Evolutionary conservation across 2,113 vertebrate genomes (phyloP).

Genomic region (Melanotaenia duboulayi): DNA sequence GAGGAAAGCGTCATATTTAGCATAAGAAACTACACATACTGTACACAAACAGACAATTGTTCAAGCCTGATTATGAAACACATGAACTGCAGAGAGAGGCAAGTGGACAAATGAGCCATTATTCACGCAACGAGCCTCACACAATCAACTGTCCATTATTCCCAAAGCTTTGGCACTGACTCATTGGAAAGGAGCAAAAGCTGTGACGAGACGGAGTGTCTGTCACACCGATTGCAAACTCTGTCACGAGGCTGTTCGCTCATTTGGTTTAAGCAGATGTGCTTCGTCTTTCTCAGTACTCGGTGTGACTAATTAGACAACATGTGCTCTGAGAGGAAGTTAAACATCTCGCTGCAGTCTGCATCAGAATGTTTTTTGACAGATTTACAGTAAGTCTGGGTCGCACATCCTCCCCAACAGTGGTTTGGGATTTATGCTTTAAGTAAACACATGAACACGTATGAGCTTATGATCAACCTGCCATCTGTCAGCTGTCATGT

Average conservation of each 20-base stretch:
- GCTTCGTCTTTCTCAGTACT: constrained; percentile 13
- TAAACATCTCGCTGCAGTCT: constrained; percentile 1
- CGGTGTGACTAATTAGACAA: constrained; percentile 30
- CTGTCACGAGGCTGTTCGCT: constrained; percentile 34
- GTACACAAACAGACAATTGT: constrained; percentile 8
- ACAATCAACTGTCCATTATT: constrained; percentile 60
- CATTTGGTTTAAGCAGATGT: constrained; percentile 49
- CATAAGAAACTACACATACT: neutral
- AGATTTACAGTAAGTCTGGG: constrained; percentile 1
- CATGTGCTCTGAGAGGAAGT: constrained; percentile 8
- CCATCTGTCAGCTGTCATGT: constrained; percentile 51
- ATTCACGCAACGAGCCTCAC: constrained; percentile 45
- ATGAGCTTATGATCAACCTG: constrained; percentile 26
- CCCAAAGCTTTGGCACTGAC: constrained; percentile 33
- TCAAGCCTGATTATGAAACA: constrained; percentile 47
- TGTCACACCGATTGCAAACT: constrained; percentile 42
- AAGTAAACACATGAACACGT: constrained; percentile 12
- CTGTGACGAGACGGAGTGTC: constrained; percentile 43
- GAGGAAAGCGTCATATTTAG: constrained; percentile 14
- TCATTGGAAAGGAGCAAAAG: constrained; percentile 48
- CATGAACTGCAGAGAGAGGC: constrained; percentile 34
- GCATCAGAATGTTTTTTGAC: neutral
- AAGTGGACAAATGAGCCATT: constrained; percentile 47
- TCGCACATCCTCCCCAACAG: neutral
- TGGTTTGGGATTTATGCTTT: constrained; percentile 3